Percentiles rank a stretch among this genome's conserved stretches.
Conservation (phyloP, 2,113 vertebrate species). For the Aegotheles bennettii region DNA sequence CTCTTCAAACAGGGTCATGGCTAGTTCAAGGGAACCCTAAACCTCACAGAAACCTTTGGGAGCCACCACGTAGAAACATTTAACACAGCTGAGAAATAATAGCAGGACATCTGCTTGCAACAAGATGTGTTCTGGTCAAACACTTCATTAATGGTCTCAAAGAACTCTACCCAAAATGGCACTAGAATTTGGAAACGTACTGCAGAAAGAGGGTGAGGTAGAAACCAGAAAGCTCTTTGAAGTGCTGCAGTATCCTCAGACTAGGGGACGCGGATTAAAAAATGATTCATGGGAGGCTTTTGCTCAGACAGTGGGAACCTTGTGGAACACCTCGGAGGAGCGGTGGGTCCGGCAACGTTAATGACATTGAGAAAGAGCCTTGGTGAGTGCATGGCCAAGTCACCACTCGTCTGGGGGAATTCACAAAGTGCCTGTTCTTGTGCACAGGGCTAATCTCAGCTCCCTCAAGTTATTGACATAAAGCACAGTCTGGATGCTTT, state of each 20-base stretch:
- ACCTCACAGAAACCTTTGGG: neutral
- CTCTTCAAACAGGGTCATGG: neutral
- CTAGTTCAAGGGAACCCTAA: neutral
- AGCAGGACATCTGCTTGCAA: rapidly evolving
- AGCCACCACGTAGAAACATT: rapidly evolving
- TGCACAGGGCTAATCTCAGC: neutral
- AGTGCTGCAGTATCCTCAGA: neutral
- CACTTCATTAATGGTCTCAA: neutral
- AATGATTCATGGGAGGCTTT: constrained; percentile 38
- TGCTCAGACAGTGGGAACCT: neutral
- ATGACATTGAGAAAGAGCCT: neutral
- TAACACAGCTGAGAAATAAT: neutral
- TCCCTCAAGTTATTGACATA: neutral
- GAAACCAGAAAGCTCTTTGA: constrained; percentile 41
- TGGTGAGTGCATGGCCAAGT: rapidly evolving
- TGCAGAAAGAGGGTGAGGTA: constrained; percentile 42
- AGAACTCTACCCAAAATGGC: neutral
- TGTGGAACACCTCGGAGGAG: neutral
- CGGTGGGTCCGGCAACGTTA: neutral
- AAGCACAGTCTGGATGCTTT: neutral
- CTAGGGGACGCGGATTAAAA: constrained; percentile 40
- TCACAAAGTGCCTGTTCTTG: neutral
- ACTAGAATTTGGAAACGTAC: neutral
- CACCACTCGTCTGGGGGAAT: neutral
- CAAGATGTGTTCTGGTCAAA: neutral